Conservation (phyloP, 1,140 invertebrate species). For the Drosophila arawakana region DNA sequence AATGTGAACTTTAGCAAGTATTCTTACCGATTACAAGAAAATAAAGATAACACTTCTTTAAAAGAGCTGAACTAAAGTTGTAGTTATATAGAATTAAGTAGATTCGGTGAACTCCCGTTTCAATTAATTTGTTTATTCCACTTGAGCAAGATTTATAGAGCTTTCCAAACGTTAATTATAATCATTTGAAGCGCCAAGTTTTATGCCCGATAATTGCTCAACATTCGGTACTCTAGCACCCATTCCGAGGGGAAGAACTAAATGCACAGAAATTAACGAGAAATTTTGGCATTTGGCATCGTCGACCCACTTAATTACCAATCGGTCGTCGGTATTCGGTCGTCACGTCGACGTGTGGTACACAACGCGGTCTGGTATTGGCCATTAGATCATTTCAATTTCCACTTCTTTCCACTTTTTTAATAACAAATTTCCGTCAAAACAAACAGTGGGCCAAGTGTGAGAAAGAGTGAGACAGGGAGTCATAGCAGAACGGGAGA, state of each 20-base stretch:
- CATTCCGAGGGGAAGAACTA: not conserved
- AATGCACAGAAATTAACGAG: not conserved
- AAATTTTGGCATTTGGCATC: conserved; percentile 31
- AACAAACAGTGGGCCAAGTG: conserved; percentile 41
- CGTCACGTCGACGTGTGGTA: conserved; percentile 27
- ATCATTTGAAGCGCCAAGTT: not conserved
- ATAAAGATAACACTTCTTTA: too few species aligned
- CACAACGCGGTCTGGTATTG: conserved; percentile 33
- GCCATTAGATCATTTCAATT: conserved; percentile 42
- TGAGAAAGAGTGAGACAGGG: not conserved
- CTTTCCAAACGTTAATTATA: not conserved
- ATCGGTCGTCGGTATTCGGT: conserved; percentile 24
- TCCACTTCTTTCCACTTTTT: conserved; percentile 18
- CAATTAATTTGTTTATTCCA: not conserved
- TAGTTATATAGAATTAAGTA: too few species aligned
- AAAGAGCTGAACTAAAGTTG: too few species aligned
- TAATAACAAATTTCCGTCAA: conserved; percentile 54
- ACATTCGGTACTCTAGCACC: not conserved
- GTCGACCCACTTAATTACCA: conserved; percentile 53
- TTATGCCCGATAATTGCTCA: not conserved
- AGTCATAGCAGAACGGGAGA: not conserved
- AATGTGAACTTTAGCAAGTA: too few species aligned
- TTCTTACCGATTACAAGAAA: too few species aligned
- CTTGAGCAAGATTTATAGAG: not conserved
- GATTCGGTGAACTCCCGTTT: too few species aligned